A percentile compares a stretch with the other conserved stretches of the same genome.
Evolutionary conservation across 2,888 invertebrate genomes (phyloP).

Genomic region (Biston betularia): DNA sequence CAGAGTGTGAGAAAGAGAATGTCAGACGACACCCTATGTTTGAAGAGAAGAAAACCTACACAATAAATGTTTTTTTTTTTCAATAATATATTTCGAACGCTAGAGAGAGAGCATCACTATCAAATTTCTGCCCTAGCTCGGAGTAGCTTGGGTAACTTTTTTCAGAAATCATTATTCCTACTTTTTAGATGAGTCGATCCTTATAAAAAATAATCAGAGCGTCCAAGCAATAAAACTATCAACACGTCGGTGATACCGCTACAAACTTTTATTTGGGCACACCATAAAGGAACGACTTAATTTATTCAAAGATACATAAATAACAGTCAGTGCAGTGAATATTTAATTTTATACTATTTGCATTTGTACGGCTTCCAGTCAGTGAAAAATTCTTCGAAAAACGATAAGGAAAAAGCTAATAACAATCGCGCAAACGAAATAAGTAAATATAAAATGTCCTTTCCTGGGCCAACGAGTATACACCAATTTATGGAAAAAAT

Average conservation of each 20-base stretch:
- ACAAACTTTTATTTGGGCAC: background rate
- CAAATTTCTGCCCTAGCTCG: too few species aligned
- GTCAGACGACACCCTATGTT: too few species aligned
- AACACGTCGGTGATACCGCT: constrained; percentile 18
- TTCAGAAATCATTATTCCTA: too few species aligned
- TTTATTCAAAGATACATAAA: background rate
- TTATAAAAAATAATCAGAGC: constrained; percentile 13
- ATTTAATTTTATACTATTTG: background rate
- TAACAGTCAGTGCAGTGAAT: background rate
- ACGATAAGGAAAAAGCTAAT: constrained; percentile 2
- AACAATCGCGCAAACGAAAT: background rate
- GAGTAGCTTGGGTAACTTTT: background rate
- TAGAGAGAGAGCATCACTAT: too few species aligned
- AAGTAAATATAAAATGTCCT: background rate
- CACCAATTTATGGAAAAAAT: too few species aligned
- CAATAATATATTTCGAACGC: too few species aligned
- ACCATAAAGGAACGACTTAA: background rate
- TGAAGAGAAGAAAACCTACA: too few species aligned
- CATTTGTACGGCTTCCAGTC: background rate
- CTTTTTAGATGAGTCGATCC: too few species aligned
- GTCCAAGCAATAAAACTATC: constrained; percentile 10
- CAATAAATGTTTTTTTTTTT: too few species aligned
- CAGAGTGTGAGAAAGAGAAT: too few species aligned
- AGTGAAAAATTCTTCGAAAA: background rate
- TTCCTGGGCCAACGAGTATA: background rate